These are phyloP conservation scores for Kradibia gibbosae DNA, from an alignment of 1,140 invertebrate species.

Conservation along the genomic window DNA sequence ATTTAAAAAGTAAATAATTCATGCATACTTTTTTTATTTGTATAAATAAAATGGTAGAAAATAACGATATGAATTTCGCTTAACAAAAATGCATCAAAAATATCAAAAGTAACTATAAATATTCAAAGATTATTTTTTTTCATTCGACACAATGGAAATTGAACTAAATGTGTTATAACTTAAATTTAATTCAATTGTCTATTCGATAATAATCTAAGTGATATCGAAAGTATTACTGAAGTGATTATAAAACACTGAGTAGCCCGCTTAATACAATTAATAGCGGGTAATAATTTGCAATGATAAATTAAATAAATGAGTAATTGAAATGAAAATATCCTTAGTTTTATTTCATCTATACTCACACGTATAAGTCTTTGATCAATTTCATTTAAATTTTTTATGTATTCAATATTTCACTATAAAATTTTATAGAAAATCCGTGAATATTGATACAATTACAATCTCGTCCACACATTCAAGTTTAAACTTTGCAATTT, in stretches of 20 bases:
- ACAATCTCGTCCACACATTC: neutral
- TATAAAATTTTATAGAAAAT: constrained; percentile 42
- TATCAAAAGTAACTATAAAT: too few species aligned
- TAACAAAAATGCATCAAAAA: too few species aligned
- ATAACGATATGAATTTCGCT: too few species aligned
- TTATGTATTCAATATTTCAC: constrained; percentile 36
- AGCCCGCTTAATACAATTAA: neutral
- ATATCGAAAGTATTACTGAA: neutral
- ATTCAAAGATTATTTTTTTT: too few species aligned
- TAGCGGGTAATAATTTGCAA: neutral
- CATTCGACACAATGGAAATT: too few species aligned
- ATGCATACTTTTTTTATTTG: too few species aligned
- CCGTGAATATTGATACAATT: constrained; percentile 44
- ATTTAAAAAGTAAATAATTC: too few species aligned
- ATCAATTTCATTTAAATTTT: neutral
- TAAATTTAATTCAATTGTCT: neutral
- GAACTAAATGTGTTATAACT: neutral
- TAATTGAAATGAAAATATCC: neutral
- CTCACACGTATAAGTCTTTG: neutral
- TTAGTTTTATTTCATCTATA: constrained; percentile 12
- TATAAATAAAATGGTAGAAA: too few species aligned
- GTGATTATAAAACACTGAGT: too few species aligned
- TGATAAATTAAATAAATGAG: neutral
- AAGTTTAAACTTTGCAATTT: constrained; percentile 8
- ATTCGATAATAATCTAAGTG: neutral